These are phyloP conservation scores for Styela clava DNA, from an alignment of 23 tunicate genomes.

Conservation along the genomic window DNA sequence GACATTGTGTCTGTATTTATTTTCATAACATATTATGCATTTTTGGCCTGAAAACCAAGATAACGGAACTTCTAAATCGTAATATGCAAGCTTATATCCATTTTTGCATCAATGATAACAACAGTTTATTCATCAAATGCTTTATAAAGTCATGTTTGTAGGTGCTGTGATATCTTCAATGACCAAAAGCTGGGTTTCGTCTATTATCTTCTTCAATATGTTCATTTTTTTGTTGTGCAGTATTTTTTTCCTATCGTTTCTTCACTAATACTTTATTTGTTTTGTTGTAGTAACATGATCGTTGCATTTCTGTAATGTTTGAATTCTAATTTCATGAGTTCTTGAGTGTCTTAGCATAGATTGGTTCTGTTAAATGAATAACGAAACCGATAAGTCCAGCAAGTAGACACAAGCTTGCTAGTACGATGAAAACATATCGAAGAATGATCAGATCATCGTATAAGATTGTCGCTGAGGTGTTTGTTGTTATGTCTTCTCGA, in stretches of 20 bases:
- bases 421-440: slow-evolving; percentile 30
- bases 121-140: too few species aligned
- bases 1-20: too few species aligned
- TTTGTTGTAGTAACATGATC: not conserved
- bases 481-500: not conserved
- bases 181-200: too few species aligned
- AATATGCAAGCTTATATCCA: too few species aligned
- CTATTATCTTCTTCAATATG: too few species aligned
- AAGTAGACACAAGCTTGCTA: slow-evolving; percentile 17
- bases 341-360: slow-evolving; percentile 51
- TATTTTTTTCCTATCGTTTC: not conserved
- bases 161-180: too few species aligned
- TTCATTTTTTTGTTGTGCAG: too few species aligned
- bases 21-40: too few species aligned
- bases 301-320: not conserved
- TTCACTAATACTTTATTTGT: not conserved
- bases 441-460: slow-evolving; percentile 37
- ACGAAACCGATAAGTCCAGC: slow-evolving; percentile 22
- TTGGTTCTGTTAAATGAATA: slow-evolving; percentile 37
- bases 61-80: too few species aligned
- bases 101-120: too few species aligned
- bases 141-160: too few species aligned
- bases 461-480: slow-evolving; percentile 2
- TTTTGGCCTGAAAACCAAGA: too few species aligned
- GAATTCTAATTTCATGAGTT: not conserved